phyloP scores from a whole-genome alignment of 1,140 invertebrate genomes.

The Ceratina australensis region DNA sequence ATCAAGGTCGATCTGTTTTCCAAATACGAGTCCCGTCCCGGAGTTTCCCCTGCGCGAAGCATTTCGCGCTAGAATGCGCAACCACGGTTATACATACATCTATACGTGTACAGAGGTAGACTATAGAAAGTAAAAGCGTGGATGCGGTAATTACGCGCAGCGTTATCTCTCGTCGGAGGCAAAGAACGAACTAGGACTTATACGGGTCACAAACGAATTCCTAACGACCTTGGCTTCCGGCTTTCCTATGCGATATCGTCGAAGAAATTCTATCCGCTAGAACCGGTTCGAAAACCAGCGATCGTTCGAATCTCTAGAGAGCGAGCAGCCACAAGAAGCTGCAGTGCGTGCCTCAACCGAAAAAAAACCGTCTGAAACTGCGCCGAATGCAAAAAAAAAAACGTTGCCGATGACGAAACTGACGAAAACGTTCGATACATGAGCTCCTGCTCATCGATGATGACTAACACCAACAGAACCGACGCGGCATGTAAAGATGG shows the following conservation, averaged over 20 bases:
- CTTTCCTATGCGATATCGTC: constrained; percentile 62
- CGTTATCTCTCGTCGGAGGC: neutral
- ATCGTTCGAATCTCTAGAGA: constrained; percentile 64
- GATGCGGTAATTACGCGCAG: constrained; percentile 12
- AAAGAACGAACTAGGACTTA: too few relatives aligned
- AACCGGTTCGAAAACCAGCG: constrained; percentile 56
- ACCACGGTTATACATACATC: too few relatives aligned
- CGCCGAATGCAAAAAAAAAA: neutral
- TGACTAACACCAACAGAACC: neutral
- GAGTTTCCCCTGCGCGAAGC: neutral
- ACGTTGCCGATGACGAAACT: neutral
- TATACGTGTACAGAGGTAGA: neutral
- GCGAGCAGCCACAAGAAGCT: constrained; percentile 41
- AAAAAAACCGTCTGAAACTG: too few relatives aligned
- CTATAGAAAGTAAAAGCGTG: constrained; percentile 35
- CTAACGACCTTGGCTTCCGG: constrained; percentile 61
- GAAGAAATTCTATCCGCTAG: constrained; percentile 61
- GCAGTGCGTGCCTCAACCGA: too few relatives aligned
- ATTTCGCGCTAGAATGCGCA: constrained; percentile 3
- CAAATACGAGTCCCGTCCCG: neutral
- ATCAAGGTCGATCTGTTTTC: constrained; percentile 33
- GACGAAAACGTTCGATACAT: neutral
- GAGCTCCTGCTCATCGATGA: neutral
- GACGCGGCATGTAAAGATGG: constrained; percentile 19
- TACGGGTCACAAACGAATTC: constrained; percentile 24